These are phyloP conservation scores for Flexamia atlantica DNA, from an alignment of 2,888 invertebrate species.

Conservation along the genomic window DNA sequence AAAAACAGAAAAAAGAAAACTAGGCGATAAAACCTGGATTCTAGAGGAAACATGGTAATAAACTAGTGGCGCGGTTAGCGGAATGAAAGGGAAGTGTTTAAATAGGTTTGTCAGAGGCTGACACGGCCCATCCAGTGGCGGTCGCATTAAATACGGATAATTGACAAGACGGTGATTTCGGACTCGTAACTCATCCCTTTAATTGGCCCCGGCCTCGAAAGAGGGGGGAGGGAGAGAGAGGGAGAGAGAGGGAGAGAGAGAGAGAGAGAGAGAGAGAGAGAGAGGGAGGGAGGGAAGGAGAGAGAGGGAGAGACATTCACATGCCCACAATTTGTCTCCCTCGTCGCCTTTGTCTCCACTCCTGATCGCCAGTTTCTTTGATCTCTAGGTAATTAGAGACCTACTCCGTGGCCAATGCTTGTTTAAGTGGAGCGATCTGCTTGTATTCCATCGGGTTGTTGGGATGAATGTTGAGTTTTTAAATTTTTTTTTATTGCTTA, in stretches of 20 bases:
- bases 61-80: neutral
- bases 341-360: neutral
- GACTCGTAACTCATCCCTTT: conserved; percentile 40
- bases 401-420: too few species aligned
- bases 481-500: too few species aligned
- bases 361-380: neutral
- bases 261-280: neutral
- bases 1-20: conserved; percentile 1
- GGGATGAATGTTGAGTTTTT: too few species aligned
- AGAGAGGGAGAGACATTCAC: neutral
- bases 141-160: conserved; percentile 39
- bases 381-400: neutral
- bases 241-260: neutral
- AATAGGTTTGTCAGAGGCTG: conserved; percentile 14
- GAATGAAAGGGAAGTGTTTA: conserved; percentile 14
- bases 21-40: neutral
- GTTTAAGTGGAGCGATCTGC: too few species aligned
- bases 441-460: too few species aligned
- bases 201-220: conserved; percentile 37
- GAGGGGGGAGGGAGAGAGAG: neutral
- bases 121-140: neutral
- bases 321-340: conserved; percentile 12
- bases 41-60: neutral
- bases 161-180: conserved; percentile 41
- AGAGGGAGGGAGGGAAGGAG: neutral